Percentiles rank a stretch among this genome's conserved stretches.
These are phyloP conservation scores for Napeogenes inachia DNA, from an alignment of 2,888 invertebrate species.

Conservation along the genomic window DNA sequence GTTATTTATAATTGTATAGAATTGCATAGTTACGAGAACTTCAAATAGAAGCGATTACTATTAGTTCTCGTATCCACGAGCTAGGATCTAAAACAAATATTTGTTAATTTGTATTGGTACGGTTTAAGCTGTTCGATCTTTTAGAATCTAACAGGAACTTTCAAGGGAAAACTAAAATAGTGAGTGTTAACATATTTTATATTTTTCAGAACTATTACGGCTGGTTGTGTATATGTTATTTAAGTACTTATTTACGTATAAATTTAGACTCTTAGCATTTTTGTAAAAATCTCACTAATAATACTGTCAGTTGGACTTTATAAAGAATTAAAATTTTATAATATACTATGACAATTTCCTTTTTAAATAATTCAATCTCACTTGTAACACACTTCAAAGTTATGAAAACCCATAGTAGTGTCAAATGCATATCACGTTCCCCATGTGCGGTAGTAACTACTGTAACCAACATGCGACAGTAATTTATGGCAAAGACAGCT, in stretches of 20 bases:
- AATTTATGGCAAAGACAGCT: slow-evolving; percentile 13
- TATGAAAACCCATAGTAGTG: not conserved
- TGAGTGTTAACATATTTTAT: too few relatives aligned
- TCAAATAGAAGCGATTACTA: not conserved
- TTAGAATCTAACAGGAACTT: not conserved
- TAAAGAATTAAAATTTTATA: too few relatives aligned
- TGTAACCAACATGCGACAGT: not conserved
- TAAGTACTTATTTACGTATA: too few relatives aligned
- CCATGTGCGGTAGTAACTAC: not conserved
- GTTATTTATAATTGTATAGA: not conserved
- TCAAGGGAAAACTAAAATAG: not conserved
- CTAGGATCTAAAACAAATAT: not conserved
- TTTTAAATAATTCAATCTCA: too few relatives aligned
- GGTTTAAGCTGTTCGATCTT: not conserved
- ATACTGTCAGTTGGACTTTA: too few relatives aligned
- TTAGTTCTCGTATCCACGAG: not conserved
- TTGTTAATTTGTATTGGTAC: slow-evolving; percentile 3
- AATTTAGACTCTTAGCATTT: too few relatives aligned
- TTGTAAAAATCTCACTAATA: too few relatives aligned
- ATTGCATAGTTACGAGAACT: not conserved
- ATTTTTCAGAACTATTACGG: too few relatives aligned
- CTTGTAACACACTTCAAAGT: not conserved
- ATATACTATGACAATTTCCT: too few relatives aligned
- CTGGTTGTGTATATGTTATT: too few relatives aligned
- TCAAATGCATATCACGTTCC: slow-evolving; percentile 3